Conservation (phyloP, 1,140 invertebrate genomes). For the Diorhabda carinulata region DNA sequence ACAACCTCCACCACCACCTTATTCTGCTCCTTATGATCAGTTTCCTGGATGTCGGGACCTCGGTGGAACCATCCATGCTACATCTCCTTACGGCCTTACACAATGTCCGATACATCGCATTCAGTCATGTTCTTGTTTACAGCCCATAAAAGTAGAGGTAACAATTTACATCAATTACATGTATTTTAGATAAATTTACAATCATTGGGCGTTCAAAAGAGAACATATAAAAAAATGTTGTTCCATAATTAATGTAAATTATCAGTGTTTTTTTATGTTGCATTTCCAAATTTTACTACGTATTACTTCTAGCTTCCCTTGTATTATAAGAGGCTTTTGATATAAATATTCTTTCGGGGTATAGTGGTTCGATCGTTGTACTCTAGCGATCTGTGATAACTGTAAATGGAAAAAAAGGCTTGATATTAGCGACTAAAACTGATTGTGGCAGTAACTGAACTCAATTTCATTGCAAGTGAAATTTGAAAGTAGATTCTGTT, state of each 20-base stretch:
- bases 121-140: constrained; percentile 58
- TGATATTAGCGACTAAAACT: too few relatives aligned
- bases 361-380: too few relatives aligned
- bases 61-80: constrained; percentile 48
- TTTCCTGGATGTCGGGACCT: constrained; percentile 43
- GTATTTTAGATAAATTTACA: neutral
- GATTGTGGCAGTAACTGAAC: too few relatives aligned
- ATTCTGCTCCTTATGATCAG: constrained; percentile 52
- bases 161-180: neutral
- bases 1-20: constrained; percentile 55
- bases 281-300: too few relatives aligned
- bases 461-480: too few relatives aligned
- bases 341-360: too few relatives aligned
- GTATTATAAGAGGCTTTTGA: too few relatives aligned
- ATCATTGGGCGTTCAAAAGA: neutral
- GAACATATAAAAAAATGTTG: neutral
- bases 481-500: too few relatives aligned
- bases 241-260: neutral
- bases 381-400: too few relatives aligned
- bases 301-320: too few relatives aligned
- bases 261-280: too few relatives aligned
- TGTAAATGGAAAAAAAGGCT: too few relatives aligned
- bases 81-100: constrained; percentile 52
- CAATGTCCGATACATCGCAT: constrained; percentile 62
- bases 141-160: constrained; percentile 44